phyloP scores from a whole-genome alignment of 2,797 vertebrate species.

The Girardinus metallicus region DNA sequence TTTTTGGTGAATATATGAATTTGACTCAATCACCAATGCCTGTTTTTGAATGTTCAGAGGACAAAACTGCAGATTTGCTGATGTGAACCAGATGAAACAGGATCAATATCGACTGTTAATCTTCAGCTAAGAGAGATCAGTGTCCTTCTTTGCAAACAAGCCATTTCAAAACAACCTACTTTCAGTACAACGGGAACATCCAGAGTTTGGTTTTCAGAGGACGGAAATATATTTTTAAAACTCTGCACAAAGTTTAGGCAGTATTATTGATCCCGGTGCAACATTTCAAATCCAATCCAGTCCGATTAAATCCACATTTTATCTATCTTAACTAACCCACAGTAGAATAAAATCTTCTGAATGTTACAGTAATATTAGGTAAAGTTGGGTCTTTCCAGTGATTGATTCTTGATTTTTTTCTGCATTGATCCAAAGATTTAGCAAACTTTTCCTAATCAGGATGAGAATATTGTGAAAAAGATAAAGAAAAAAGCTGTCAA shows the following conservation, averaged over 20 bases:
- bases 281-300: background rate
- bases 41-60: background rate
- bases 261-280: background rate
- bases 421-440: too few species aligned
- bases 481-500: too few species aligned
- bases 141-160: conserved; percentile 67
- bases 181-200: background rate
- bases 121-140: conserved; percentile 68
- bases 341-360: too few species aligned
- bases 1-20: background rate
- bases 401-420: too few species aligned
- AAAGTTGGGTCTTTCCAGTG: too few species aligned
- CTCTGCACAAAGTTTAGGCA: background rate
- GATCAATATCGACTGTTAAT: conserved; percentile 75
- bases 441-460: too few species aligned
- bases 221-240: background rate
- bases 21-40: background rate
- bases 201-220: background rate
- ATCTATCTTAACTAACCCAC: background rate
- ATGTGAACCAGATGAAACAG: conserved; percentile 26
- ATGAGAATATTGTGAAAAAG: too few species aligned
- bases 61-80: background rate
- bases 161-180: conserved; percentile 55
- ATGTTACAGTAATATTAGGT: too few species aligned
- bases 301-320: background rate